Conservation (phyloP, 1,140 invertebrate genomes). For the Rhagoletis pomonella region DNA sequence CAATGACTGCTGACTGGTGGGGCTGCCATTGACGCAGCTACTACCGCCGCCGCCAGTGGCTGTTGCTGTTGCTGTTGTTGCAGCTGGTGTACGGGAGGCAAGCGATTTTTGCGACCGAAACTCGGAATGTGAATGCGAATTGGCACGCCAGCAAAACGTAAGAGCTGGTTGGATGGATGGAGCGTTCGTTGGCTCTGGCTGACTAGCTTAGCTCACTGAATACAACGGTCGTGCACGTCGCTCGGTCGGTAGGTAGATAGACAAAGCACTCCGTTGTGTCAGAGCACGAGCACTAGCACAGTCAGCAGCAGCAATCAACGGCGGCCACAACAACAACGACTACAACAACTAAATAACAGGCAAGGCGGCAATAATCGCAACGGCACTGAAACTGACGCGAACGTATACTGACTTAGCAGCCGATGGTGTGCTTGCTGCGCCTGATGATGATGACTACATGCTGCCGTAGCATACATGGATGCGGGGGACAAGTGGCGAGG, state of each 20-base stretch:
- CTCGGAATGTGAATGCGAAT: slow-evolving; percentile 41
- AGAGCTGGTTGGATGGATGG: background rate
- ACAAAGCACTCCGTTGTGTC: slow-evolving; percentile 32
- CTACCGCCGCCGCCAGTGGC: background rate
- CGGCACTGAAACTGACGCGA: slow-evolving; percentile 37
- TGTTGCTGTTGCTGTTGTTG: slow-evolving; percentile 35
- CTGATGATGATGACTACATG: slow-evolving; percentile 24
- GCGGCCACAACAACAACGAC: background rate
- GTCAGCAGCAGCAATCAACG: slow-evolving; percentile 51
- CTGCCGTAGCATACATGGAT: background rate
- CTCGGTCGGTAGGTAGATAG: background rate
- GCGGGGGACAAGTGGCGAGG: background rate
- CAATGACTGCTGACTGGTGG: slow-evolving; percentile 37
- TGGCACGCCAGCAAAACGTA: slow-evolving; percentile 38
- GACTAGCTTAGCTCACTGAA: slow-evolving; percentile 26
- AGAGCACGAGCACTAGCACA: slow-evolving; percentile 23
- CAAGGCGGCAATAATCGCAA: slow-evolving; percentile 48
- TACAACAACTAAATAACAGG: background rate
- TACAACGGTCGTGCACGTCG: background rate
- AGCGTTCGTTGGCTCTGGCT: slow-evolving; percentile 34
- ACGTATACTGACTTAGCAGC: slow-evolving; percentile 10
- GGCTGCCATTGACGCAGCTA: slow-evolving; percentile 11
- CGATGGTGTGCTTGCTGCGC: slow-evolving; percentile 18
- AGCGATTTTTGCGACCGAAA: slow-evolving; percentile 61
- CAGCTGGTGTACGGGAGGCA: slow-evolving; percentile 62